Conservation (phyloP, 2,113 vertebrate species). For the human (Homo sapiens) region GRCh38 chr4:186357501-186358000, state of each 20-base stretch:
- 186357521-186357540: background rate
- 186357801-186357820: background rate
- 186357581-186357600: background rate
- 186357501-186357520: background rate
- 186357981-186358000: background rate
- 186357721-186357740: background rate
- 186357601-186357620: background rate
- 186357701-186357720: background rate
- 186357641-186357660: too few species aligned
- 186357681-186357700: background rate
- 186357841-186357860: rapidly evolving
- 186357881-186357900: background rate
- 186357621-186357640: background rate
- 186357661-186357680: background rate
- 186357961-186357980: background rate
- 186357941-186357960: background rate
- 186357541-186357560: background rate
- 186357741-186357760: background rate
- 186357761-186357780: background rate
- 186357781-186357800: background rate
- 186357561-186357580: background rate
- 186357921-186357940: background rate
- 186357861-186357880: background rate
- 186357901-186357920: background rate
- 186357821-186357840: background rate